A percentile compares a stretch with the other conserved stretches of the same genome.
These are phyloP conservation scores for Helarctos malayanus DNA, from an alignment of 2,797 vertebrate genomes.

Conservation along the genomic window DNA sequence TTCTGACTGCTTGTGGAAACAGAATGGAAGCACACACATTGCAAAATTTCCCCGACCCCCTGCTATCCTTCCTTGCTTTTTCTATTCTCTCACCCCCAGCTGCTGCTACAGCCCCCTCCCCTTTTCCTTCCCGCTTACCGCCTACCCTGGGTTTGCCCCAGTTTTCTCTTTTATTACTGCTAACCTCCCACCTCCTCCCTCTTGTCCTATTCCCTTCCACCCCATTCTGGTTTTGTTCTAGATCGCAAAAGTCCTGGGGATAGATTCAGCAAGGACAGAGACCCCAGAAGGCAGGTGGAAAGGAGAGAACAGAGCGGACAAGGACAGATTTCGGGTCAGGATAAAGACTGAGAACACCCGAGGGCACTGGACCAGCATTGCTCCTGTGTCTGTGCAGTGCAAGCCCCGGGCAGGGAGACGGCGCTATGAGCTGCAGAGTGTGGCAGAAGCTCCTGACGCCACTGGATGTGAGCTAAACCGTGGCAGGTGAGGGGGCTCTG, in stretches of 20 bases:
- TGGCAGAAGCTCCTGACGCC: not conserved
- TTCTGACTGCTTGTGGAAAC: not conserved
- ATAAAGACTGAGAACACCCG: not conserved
- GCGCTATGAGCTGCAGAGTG: not conserved
- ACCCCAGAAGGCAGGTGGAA: not conserved
- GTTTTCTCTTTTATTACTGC: not conserved
- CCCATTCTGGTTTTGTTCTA: not conserved
- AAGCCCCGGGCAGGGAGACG: too few relatives aligned
- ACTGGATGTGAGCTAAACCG: not conserved
- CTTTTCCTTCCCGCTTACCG: not conserved
- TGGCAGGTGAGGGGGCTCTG: not conserved
- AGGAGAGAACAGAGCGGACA: not conserved
- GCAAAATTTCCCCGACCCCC: too few relatives aligned
- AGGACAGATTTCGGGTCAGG: not conserved
- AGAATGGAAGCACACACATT: rapidly evolving
- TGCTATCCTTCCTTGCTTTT: not conserved
- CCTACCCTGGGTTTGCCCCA: not conserved
- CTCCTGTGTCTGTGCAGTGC: not conserved
- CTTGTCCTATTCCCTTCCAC: not conserved
- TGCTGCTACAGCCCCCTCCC: not conserved
- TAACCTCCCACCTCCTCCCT: not conserved
- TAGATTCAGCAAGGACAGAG: not conserved
- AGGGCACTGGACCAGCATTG: rapidly evolving
- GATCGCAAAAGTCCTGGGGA: not conserved
- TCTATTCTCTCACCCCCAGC: not conserved